Evolutionary conservation across 2,888 invertebrate species (phyloP).

Genomic region (Tetropium fuscum): DNA sequence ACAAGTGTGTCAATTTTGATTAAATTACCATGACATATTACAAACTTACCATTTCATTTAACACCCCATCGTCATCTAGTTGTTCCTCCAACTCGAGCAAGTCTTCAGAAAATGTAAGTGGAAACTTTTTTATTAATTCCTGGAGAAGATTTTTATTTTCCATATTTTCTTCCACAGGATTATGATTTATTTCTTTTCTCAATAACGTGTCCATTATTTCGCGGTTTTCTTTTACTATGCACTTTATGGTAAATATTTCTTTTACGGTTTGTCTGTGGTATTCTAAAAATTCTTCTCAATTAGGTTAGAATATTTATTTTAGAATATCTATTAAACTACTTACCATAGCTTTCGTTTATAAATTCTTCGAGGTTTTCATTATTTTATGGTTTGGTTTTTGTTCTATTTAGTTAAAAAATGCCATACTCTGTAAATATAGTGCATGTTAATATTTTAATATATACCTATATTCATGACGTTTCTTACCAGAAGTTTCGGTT

Average conservation of each 20-base stretch:
- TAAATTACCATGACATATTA: not conserved
- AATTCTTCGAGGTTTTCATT: too few relatives aligned
- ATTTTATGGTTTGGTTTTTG: too few relatives aligned
- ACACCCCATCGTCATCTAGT: not conserved
- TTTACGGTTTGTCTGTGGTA: not conserved
- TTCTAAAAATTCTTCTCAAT: not conserved
- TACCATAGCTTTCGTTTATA: too few relatives aligned
- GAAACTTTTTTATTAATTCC: not conserved
- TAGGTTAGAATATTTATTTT: too few relatives aligned
- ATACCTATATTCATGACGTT: too few relatives aligned
- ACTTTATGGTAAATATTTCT: not conserved
- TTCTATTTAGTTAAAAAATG: too few relatives aligned
- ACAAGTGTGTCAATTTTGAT: too few relatives aligned
- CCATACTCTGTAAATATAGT: too few relatives aligned
- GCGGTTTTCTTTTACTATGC: not conserved
- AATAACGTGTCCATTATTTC: not conserved
- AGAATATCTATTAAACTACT: too few relatives aligned
- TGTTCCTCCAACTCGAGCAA: not conserved
- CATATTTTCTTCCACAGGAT: not conserved
- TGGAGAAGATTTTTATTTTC: not conserved
- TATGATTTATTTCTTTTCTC: not conserved
- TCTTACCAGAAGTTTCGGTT: too few relatives aligned
- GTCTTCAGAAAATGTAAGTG: not conserved
- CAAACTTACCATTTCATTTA: not conserved
- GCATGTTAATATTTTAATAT: too few relatives aligned